These are phyloP conservation scores for Nasonovia ribisnigri DNA, from an alignment of 2,888 invertebrate species.

Conservation along the genomic window DNA sequence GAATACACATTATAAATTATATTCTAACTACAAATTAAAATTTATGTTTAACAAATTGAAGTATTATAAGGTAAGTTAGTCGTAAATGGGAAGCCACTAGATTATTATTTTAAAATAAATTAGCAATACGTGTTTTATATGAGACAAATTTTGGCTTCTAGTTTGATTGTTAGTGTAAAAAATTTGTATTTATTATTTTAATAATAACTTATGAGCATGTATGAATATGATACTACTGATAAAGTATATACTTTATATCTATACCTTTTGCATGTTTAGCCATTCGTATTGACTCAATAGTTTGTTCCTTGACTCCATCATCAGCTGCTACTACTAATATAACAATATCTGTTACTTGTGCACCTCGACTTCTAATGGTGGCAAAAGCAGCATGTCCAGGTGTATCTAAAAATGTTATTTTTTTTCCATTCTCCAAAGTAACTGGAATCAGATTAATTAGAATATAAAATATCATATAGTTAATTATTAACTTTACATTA, in stretches of 20 bases:
- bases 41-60: not conserved
- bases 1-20: not conserved
- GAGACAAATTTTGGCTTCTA: too few species aligned
- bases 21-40: not conserved
- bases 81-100: not conserved
- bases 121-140: not conserved
- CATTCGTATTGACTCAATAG: constrained; percentile 89
- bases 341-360: constrained; percentile 92
- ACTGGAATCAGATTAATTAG: constrained; percentile 72
- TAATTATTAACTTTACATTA: not conserved
- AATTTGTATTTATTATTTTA: not conserved
- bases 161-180: not conserved
- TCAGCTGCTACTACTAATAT: constrained; percentile 98
- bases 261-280: constrained; percentile 82
- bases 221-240: not conserved
- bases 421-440: constrained; percentile 77
- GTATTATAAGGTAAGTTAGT: not conserved
- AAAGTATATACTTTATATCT: constrained; percentile 21
- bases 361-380: constrained; percentile 95
- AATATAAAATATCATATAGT: not conserved
- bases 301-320: constrained; percentile 99
- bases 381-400: constrained; percentile 99
- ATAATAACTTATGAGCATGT: not conserved
- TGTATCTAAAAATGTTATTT: constrained; percentile 95
- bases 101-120: not conserved